Evolutionary conservation across 2,113 vertebrate species (phyloP), one percentile per base, ranked within the genome.

Genomic region (Prunella himalayana): DNA sequence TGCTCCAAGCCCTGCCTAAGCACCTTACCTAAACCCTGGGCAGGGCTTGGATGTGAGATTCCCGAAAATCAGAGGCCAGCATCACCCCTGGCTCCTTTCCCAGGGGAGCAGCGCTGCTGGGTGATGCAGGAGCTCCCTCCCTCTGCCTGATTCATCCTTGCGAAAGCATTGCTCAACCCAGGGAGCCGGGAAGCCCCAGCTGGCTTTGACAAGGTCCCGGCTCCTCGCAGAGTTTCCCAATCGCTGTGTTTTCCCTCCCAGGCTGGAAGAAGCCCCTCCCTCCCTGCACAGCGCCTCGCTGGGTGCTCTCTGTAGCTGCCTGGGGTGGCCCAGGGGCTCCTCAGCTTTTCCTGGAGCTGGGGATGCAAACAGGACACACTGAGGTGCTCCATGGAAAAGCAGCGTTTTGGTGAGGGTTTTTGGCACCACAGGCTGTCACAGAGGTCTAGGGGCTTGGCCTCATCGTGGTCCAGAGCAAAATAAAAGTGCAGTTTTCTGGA

Each of bases 161-260:
- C 44, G 81, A 82, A 94, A 92, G 54, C 21, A 3, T 94, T 91
- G 95, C 95, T 27, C 86, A 96, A 86, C 17, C 0, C 0, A 47
- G 83, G 61, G 33, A 86, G 39, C 39, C 51, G 45, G 76, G 79
- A 77, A 88, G 91, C 15, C 20, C 11, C 42, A 13, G 84, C 21
- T 22, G 73, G 13, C 35, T 14, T 66, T 85, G 56, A 65, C 5
- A 0, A 68, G 72, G n/a, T 5, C 42, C 42, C 0, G 4, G 41
- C 61, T 86, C 21, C 72, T 49, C 1, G 22, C 73, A 39, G 57
- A 51, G 41, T 79, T 89, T 92, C 84, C 84, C 84, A 53, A 69
- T 45, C 5, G 0, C 19, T 71, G 49, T 1, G 7, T 44, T 82
- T 72, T 60, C n/a, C 25, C 20, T 37, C 12, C 65, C 15, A 0